A percentile compares a stretch with the other conserved stretches of the same genome.
These are phyloP conservation scores for Euzetes globulus DNA, from an alignment of 2,888 invertebrate genomes.

Conservation along the genomic window DNA sequence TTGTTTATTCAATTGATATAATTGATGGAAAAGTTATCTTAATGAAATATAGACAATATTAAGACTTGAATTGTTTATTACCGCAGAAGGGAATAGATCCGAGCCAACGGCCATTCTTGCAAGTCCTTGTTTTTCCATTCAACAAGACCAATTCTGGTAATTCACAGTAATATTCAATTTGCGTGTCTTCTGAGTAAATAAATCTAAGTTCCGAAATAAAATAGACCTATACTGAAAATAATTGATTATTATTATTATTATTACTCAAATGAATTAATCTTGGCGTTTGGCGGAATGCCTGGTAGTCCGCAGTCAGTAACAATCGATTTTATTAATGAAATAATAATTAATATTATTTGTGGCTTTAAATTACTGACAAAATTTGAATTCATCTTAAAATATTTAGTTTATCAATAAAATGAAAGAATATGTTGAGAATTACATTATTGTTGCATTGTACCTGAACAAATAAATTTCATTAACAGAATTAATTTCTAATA, in stretches of 20 bases:
- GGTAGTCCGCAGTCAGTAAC: neutral
- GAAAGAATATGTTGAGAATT: no score
- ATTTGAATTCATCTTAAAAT: no score
- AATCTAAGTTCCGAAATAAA: neutral
- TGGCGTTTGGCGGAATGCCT: neutral
- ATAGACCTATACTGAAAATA: neutral
- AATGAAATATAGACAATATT: no score
- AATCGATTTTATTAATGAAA: neutral
- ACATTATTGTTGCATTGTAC: no score
- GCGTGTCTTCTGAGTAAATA: neutral
- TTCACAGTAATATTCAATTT: slow-evolving; percentile 17
- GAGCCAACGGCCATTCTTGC: neutral
- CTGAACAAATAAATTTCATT: no score
- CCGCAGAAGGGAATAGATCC: neutral
- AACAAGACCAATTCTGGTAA: neutral
- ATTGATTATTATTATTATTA: neutral
- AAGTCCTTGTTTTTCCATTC: neutral
- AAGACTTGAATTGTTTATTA: no score
- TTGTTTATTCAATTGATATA: no score
- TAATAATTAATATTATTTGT: neutral
- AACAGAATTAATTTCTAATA: no score
- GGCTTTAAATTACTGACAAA: no score
- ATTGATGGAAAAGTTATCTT: neutral
- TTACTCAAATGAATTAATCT: neutral
- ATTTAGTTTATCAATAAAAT: no score